These are phyloP conservation scores for Synanthedon tipuliformis DNA, from an alignment of 2,888 invertebrate species.

Conservation along the genomic window DNA sequence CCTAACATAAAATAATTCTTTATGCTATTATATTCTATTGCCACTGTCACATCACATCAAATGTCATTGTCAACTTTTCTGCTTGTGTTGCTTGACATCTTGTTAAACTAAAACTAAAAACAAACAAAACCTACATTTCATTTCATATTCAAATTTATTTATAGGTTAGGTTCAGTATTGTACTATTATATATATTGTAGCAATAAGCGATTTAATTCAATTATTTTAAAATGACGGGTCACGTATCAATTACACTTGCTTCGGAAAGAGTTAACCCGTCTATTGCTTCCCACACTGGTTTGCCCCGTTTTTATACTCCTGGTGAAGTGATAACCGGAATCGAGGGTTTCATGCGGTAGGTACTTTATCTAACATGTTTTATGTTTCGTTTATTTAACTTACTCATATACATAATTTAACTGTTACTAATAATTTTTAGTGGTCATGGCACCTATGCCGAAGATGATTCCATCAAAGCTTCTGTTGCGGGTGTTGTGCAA, in stretches of 20 bases:
- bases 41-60: too few relatives aligned
- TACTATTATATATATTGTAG: too few relatives aligned
- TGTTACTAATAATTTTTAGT: conserved; percentile 55
- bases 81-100: too few relatives aligned
- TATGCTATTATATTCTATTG: too few relatives aligned
- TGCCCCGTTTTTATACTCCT: conserved; percentile 82
- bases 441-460: conserved; percentile 97
- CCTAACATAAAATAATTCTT: too few relatives aligned
- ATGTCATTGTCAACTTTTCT: too few relatives aligned
- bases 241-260: conserved; percentile 74
- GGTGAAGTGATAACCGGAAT: conserved; percentile 89
- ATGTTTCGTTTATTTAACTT: not conserved
- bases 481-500: conserved; percentile 94
- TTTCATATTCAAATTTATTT: too few relatives aligned
- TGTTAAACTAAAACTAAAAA: not conserved
- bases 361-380: not conserved
- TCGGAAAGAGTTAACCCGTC: conserved; percentile 74
- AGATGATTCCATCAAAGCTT: conserved; percentile 85
- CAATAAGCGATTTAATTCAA: too few relatives aligned
- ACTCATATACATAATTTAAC: not conserved
- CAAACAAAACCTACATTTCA: not conserved
- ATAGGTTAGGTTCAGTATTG: too few relatives aligned
- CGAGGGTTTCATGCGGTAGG: conserved; percentile 85
- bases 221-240: conserved; percentile 49
- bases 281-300: conserved; percentile 64